phyloP scores from a whole-genome alignment of 1,140 invertebrate species.

The Drosophila seguyi region DNA sequence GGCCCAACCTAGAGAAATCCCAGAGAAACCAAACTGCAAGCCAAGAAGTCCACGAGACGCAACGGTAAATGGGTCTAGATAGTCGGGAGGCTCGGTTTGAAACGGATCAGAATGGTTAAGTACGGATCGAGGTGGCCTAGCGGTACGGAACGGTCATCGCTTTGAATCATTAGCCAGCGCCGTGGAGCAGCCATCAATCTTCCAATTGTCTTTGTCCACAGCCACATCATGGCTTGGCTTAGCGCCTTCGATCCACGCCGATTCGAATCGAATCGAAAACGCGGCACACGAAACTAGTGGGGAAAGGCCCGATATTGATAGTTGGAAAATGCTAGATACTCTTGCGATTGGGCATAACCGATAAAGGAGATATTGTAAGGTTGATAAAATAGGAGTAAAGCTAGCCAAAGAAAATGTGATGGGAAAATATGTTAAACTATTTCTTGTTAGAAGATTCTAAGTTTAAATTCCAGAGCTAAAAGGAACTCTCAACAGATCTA shows the following conservation, averaged over 20 bases:
- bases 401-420: background rate
- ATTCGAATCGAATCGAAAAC: constrained; percentile 21
- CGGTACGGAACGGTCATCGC: constrained; percentile 42
- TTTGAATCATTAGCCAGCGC: constrained; percentile 62
- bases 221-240: constrained; percentile 4
- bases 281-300: constrained; percentile 18
- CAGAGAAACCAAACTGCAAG: background rate
- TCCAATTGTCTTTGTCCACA: constrained; percentile 56
- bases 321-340: constrained; percentile 27
- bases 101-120: constrained; percentile 3
- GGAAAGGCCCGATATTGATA: constrained; percentile 2
- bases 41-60: constrained; percentile 28
- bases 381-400: background rate
- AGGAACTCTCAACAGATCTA: background rate
- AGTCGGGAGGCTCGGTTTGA: constrained; percentile 2
- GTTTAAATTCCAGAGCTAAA: background rate
- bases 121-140: constrained; percentile 20
- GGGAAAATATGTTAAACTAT: background rate
- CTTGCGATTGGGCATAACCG: background rate
- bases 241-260: constrained; percentile 26
- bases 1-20: constrained; percentile 8
- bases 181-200: constrained; percentile 62
- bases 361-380: too few species aligned
- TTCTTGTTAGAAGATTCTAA: too few species aligned
- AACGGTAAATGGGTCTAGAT: constrained; percentile 28